Evolutionary conservation across 2,797 vertebrate genomes (phyloP), one percentile per base, ranked within the genome.

Genomic region (Mus minutoides): DNA sequence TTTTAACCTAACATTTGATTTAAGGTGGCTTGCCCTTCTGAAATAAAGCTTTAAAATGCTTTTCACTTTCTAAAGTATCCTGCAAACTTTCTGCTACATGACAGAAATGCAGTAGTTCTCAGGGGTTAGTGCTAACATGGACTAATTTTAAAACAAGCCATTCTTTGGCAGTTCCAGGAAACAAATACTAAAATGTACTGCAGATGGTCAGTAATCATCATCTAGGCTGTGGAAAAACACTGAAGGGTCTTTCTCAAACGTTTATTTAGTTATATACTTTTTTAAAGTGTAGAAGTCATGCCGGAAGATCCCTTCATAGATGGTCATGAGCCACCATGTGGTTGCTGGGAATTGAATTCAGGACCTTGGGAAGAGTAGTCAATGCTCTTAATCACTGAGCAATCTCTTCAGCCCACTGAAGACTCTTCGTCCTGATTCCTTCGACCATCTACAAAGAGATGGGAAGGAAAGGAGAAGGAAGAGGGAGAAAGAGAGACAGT

Each of bases 1-100:
- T 49, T 94, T 93, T 83, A 87, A 75, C 12, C 77, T 92, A 60
- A 93, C 40, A 21, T 92, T 96, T 92, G 49, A 84, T 94, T 97
- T 94, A 96, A 86, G 34, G 40, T 86, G 16, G 22, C 16, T 96
- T 92, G 60, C 11, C 19, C 26, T 93, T 89, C 93, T 86, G 56
- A 75, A 94, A 94, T 83, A 95, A 91, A 88, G 34, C 16, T 79
- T 79, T 60, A 31, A 90, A 96, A 64, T 88, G 6, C 54, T 93
- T 96, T 40, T 93, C 17, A 71, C 92, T 5, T 6, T 96, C 86
- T 77, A 75, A 95, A 91, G 77, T 95, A 43, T 76, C 49, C 78
- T 92, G 67, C 6, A 94, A 64, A 46, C 75, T 83, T 92, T 94
- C 69, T 94, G 88, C 88, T 89, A n/a, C 6, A 40, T 26, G 26